Base-by-base conservation (phyloP, 2,113 vertebrate genomes). In the Theristicus caerulescens region DNA sequence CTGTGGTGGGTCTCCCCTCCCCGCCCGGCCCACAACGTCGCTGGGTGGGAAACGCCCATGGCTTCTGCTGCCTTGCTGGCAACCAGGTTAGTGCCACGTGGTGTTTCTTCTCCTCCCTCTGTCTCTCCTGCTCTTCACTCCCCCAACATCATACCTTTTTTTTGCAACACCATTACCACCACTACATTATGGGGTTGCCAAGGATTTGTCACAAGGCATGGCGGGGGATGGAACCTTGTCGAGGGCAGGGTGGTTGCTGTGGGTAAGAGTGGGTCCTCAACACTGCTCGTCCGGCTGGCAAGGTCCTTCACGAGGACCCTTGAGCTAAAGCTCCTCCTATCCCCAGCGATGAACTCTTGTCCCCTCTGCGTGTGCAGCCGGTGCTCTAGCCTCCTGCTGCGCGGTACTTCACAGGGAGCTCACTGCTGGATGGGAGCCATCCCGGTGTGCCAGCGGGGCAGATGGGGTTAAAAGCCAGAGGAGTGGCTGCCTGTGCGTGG, bases 11-110 rank as follows among this genome's bases (percentile, higher is more conserved):
- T 91, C 67, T 90, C 32, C 58, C 22, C 31, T 86, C 52, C 36
- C 62, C 38, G 44, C 44, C 59, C 1, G 2, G 31, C 51, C 62
- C 6, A 1, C 10, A 8, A 10, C 0, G 0, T 49, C 0, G 0
- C 32, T 2, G 6, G 51, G 16, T 29, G 11, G 46, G 47, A 71
- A 67, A 88, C 34, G 21, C 25, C 32, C 13, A 15, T 5, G 51
- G 65, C 52, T 80, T 20, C 80, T 47, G 32, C 62, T 71, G 88
- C 58, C 52, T 79, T 34, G n/a, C 22, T 3, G 1, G 44, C 24
- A 26, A 31, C 11, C 49, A n/a, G 36, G 6, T 82, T 66, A 55
- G 32, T 38, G 16, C 61, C 36, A 32, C 2, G 29, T 16, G 10
- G 32, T 66, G 38, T 46, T 76, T 38, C 20, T 32, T 32, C 54